Evolutionary conservation across 2,113 vertebrate genomes (phyloP).

Genomic region (Brienomyrus longianalis): DNA sequence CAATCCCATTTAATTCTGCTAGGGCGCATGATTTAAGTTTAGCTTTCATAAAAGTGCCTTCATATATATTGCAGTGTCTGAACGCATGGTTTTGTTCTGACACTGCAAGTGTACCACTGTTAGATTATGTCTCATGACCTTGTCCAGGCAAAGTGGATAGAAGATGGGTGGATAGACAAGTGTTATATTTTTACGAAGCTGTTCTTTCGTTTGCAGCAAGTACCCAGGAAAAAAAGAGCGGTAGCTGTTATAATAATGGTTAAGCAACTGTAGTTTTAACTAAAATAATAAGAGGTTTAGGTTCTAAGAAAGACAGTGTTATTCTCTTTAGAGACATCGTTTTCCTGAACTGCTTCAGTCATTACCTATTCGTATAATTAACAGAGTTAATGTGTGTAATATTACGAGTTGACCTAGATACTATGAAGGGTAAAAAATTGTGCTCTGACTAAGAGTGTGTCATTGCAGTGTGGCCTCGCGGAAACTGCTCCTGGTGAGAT

Average conservation of each 20-base stretch:
- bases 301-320: neutral
- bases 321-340: neutral
- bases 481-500: neutral
- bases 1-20: neutral
- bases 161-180: neutral
- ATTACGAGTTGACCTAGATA: neutral
- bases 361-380: neutral
- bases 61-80: neutral
- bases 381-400: neutral
- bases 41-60: neutral
- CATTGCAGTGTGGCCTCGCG: neutral
- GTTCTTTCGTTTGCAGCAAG: neutral
- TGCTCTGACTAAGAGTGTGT: neutral
- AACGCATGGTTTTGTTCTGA: neutral
- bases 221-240: neutral
- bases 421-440: neutral
- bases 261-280: neutral
- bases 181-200: neutral
- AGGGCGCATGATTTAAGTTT: neutral
- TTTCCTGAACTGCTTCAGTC: neutral
- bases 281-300: neutral
- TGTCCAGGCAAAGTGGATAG: neutral
- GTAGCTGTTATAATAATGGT: neutral
- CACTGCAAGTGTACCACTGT: neutral
- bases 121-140: neutral